Base-by-base conservation (phyloP, 2,797 vertebrate genomes). In the Halcyon smyrnensis region DNA sequence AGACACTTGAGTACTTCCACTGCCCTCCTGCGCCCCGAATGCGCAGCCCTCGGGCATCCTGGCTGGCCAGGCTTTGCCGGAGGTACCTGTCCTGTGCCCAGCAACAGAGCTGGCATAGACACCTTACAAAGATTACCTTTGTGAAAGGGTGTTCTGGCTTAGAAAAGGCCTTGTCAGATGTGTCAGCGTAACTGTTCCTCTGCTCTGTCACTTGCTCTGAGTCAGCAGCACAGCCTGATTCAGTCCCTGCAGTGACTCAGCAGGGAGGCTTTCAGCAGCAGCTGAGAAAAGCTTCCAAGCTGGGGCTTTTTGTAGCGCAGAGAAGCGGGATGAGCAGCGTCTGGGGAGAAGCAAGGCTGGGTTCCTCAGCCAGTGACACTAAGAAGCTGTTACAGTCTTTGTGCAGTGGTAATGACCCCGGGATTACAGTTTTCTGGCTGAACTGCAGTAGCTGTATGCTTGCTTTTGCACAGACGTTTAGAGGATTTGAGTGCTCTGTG, bases 171-270 rank as follows among this genome's bases (percentile, higher is more conserved):
- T 6, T 21, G 83, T 83, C 78, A 62, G 87, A 16, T 11, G 54
- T 91, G 91, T 59, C 79, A 25, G 56, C 0, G 9, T 39, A 39
- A 77, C 76, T 51, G 65, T 85, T 81, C 24, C 89, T 36, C 81
- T 74, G 87, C 64, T 48, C 87, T 46, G 70, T 69, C n/a, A 11
- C 86, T 68, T 56, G 1, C 23, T 64, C 95, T 97, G 97, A 96
- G 92, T 97, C 95, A 95, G 96, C 95, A 97, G 89, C 87, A 25
- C 60, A 74, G 54, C 24, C 88, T 24, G 93, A 54, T 84, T 89
- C 64, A 90, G 70, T 86, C 86, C 74, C 80, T 62, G 91, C 80
- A 23, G 43, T 97, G 95, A 96, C 94, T 96, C 95, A 93, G 95
- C 97, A 60, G 4, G 7, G 43, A 46, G 79, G 21, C 4, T 87